Percentiles rank a stretch among this genome's conserved stretches.
Evolutionary conservation across 2,113 vertebrate genomes (phyloP).

Genomic region (Menidia beryllina): DNA sequence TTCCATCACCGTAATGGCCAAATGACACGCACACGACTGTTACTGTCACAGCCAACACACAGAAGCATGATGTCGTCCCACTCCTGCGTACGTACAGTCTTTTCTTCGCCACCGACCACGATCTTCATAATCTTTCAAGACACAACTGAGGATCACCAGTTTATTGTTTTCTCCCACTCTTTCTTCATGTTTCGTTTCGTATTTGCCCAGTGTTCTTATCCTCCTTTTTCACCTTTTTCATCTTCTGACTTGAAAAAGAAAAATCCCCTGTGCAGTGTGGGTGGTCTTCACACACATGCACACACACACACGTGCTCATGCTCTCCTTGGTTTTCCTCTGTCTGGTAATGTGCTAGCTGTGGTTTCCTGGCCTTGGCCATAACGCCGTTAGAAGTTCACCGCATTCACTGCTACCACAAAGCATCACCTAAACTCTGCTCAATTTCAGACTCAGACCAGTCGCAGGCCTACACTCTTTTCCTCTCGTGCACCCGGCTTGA

Average conservation of each 20-base stretch:
- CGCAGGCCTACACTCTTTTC: constrained; percentile 35
- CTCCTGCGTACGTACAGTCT: constrained; percentile 2
- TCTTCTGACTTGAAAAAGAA: constrained; percentile 55
- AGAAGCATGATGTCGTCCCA: constrained; percentile 56
- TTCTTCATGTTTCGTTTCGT: constrained; percentile 28
- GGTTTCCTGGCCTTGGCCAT: constrained; percentile 78
- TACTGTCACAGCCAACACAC: constrained; percentile 56
- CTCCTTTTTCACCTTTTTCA: constrained; percentile 59
- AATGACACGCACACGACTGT: constrained; percentile 76
- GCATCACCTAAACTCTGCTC: constrained; percentile 80
- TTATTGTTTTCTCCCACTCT: constrained; percentile 17
- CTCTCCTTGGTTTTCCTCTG: constrained; percentile 71
- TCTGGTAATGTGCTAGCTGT: constrained; percentile 80
- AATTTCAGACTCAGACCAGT: constrained; percentile 56
- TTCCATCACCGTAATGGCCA: constrained; percentile 75
- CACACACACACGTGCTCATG: constrained; percentile 40
- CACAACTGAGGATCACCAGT: constrained; percentile 9
- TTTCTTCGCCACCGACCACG: neutral
- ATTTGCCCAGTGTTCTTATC: constrained; percentile 41
- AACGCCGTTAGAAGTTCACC: constrained; percentile 75
- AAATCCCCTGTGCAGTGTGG: constrained; percentile 71
- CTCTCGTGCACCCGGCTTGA: constrained; percentile 11
- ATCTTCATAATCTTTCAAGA: constrained; percentile 12
- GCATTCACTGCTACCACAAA: constrained; percentile 71
- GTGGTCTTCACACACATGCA: constrained; percentile 77